Percentiles rank a stretch among this genome's conserved stretches.
Evolutionary conservation across 2,113 vertebrate species (phyloP).

Genomic region (Anguilla japonica): DNA sequence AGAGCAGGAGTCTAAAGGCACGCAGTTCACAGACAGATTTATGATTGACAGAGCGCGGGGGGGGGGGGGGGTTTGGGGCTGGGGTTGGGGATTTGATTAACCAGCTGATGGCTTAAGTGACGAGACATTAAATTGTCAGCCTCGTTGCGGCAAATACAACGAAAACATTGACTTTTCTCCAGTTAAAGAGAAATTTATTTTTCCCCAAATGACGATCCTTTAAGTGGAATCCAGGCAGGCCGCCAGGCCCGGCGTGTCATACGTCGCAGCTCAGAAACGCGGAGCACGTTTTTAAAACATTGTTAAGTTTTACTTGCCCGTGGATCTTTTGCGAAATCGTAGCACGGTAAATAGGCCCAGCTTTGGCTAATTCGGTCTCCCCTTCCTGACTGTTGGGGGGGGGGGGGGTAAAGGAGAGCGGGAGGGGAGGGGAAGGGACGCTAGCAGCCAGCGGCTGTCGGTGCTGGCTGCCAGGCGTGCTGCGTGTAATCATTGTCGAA

Average conservation of each 20-base stretch:
- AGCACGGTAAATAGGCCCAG: conserved; percentile 67
- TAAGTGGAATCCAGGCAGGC: conserved; percentile 80
- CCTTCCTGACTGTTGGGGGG: conserved; percentile 42
- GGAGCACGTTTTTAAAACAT: conserved; percentile 71
- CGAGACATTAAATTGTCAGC: conserved; percentile 85
- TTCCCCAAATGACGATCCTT: conserved; percentile 84
- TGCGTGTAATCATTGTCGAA: conserved; percentile 35
- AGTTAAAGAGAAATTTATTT: conserved; percentile 89
- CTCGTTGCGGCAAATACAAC: conserved; percentile 80
- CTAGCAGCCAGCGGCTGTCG: conserved; percentile 15
- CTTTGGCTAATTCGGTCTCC: conserved; percentile 53
- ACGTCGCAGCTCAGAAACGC: conserved; percentile 70
- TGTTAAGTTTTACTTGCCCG: conserved; percentile 63
- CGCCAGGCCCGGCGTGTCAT: conserved; percentile 76
- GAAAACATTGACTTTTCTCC: conserved; percentile 87
- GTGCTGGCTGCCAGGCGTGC: conserved; percentile 11
- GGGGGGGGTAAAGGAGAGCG: conserved; percentile 29
- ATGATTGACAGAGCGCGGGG: conserved; percentile 67
- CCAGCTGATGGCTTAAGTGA: conserved; percentile 76
- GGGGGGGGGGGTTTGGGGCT: too few relatives aligned
- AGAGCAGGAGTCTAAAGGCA: background rate
- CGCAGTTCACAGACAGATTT: conserved; percentile 61
- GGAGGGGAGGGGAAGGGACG: conserved; percentile 32
- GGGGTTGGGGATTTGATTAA: conserved; percentile 70
- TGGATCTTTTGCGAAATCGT: conserved; percentile 59